These are phyloP conservation scores for Adelphocoris suturalis DNA, from an alignment of 2,888 invertebrate genomes.

Conservation along the genomic window DNA sequence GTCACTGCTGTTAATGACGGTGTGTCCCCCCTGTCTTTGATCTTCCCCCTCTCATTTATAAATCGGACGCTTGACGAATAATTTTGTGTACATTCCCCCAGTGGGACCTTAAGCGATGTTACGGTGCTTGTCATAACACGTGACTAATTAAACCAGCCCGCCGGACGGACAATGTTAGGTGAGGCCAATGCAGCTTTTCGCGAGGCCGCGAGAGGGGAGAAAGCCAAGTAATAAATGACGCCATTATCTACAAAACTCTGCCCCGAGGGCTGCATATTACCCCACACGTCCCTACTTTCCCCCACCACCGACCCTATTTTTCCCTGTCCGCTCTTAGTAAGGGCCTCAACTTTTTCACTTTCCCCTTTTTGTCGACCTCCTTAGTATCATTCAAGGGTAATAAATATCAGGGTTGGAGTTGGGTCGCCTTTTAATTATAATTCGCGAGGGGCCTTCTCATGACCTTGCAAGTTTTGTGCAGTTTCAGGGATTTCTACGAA, in stretches of 20 bases:
- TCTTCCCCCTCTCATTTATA: neutral
- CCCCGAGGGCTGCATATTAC: constrained; percentile 45
- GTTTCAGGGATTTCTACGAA: too few relatives aligned
- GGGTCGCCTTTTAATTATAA: neutral
- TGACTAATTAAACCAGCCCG: neutral
- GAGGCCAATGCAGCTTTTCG: constrained; percentile 8
- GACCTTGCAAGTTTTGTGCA: too few relatives aligned
- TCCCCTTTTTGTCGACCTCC: constrained; percentile 33
- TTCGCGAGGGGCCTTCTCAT: neutral
- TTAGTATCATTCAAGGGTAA: constrained; percentile 30
- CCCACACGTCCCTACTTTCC: constrained; percentile 34
- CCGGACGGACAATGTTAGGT: constrained; percentile 1
- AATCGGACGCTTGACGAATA: constrained; percentile 24
- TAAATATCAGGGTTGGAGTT: neutral
- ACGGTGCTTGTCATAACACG: neutral
- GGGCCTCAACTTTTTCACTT: constrained; percentile 48
- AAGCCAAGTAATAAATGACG: constrained; percentile 34
- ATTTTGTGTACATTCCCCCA: neutral
- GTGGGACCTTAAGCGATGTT: neutral
- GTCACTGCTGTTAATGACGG: too few relatives aligned
- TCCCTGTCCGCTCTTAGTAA: constrained; percentile 35
- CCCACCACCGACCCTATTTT: neutral
- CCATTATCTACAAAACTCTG: constrained; percentile 45
- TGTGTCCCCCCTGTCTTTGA: neutral
- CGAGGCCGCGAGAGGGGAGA: neutral